Evolutionary conservation across 2,888 invertebrate species (phyloP).

Genomic region (Leptarthrus brevirostris): DNA sequence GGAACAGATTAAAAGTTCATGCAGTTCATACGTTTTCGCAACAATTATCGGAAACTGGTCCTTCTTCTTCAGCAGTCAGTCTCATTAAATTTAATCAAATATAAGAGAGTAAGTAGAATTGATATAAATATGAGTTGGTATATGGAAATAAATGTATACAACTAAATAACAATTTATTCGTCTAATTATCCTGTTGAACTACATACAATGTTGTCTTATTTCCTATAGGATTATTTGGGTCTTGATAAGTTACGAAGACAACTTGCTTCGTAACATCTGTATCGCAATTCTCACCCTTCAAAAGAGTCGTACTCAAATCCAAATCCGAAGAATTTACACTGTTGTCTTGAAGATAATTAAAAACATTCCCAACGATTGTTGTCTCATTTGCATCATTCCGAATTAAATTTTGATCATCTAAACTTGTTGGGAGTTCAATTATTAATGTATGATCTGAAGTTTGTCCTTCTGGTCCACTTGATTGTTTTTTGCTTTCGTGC

Average conservation of each 20-base stretch:
- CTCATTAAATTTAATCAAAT: too few species aligned
- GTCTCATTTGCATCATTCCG: background rate
- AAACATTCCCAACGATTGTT: slow-evolving; percentile 12
- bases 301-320: background rate
- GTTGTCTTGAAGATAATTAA: slow-evolving; percentile 43
- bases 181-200: slow-evolving; percentile 50
- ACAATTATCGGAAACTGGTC: too few species aligned
- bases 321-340: background rate
- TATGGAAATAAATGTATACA: too few species aligned
- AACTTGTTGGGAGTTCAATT: background rate
- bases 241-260: slow-evolving; percentile 69
- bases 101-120: too few species aligned
- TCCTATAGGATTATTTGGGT: slow-evolving; percentile 65
- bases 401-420: slow-evolving; percentile 17
- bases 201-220: slow-evolving; percentile 56
- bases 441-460: background rate
- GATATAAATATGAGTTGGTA: too few species aligned
- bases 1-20: too few species aligned
- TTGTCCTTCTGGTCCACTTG: background rate
- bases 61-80: too few species aligned
- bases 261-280: slow-evolving; percentile 62
- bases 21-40: too few species aligned
- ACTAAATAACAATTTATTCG: background rate
- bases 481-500: slow-evolving; percentile 48
- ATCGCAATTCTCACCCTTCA: background rate